Evolutionary conservation across 2,888 invertebrate genomes (phyloP), one percentile per base, ranked within the genome.

Genomic region (Leucophenga maculata): DNA sequence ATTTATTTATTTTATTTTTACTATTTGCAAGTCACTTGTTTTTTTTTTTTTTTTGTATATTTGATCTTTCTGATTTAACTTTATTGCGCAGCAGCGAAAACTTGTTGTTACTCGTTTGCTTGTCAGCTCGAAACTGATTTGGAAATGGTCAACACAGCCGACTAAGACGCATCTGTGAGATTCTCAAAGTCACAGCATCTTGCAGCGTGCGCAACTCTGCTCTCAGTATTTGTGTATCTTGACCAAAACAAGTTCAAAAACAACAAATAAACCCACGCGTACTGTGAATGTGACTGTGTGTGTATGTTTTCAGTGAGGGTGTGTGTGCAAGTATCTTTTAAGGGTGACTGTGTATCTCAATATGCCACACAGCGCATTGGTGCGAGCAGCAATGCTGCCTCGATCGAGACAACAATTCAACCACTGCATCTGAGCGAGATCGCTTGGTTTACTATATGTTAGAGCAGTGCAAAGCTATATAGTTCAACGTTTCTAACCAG

Each of bases 81-180:
- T 22, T 66, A 31, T 65, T 74, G 67, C 73, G 74, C 73, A 70
- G 74, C 74, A 72, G 69, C 59, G 55, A 22, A 60, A 32, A 18
- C 39, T 64, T 79, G 84, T 78, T 86, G 84, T 82, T 85, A 77
- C 83, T 84, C 82, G 85, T 77, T 85, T 80, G 88, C 76, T 85
- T 83, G 88, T 83, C 87, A 86, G 83, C 83, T 85, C 81, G 80
- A 86, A 85, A 88, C 88, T 88, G 86, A 88, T 85, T 87, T 86
- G 76, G 82, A 85, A 86, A 85, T 82, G 86, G 83, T 85, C 85
- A 84, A 73, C 79, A 77, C 69, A 73, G 79, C 76, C 77, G 79
- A 81, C 82, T 83, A 86, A 85, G 82, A 85, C 81, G 77, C 77
- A 79, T 83, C 77, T 81, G 77, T 86, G 86, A 86, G 83, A 85